These are phyloP conservation scores for Pherbina coryleti DNA, from an alignment of 2,888 invertebrate species.

Conservation along the genomic window DNA sequence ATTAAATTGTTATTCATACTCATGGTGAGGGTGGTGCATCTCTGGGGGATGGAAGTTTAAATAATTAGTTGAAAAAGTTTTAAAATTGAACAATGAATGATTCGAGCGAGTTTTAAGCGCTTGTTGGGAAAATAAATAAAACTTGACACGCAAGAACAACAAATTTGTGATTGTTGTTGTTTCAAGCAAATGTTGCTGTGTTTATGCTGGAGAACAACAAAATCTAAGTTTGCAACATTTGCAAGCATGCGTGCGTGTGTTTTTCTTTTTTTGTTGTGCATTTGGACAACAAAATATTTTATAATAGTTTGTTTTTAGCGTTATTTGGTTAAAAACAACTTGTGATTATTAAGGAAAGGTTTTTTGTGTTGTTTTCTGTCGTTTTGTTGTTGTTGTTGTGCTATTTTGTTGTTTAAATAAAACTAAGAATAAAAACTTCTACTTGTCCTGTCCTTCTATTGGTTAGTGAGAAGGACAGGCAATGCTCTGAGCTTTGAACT, in stretches of 20 bases:
- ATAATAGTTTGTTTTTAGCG: background rate
- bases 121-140: background rate
- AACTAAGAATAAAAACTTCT: slow-evolving; percentile 32
- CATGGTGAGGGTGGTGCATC: background rate
- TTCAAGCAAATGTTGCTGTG: background rate
- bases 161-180: background rate
- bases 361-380: background rate
- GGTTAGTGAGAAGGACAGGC: background rate
- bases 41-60: slow-evolving; percentile 13
- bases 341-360: background rate
- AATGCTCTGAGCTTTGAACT: background rate
- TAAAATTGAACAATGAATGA: slow-evolving; percentile 12
- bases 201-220: background rate
- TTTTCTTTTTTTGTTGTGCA: background rate
- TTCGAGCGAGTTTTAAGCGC: slow-evolving; percentile 1
- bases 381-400: slow-evolving; percentile 10
- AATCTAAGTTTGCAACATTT: background rate
- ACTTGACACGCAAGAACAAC: background rate
- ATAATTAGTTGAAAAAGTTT: slow-evolving; percentile 20
- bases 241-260: background rate
- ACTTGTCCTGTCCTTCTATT: background rate
- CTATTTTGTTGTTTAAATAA: background rate
- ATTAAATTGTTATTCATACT: slow-evolving; percentile 23
- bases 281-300: background rate
- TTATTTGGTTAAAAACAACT: background rate